Percentiles rank a stretch among this genome's conserved stretches.
Evolutionary conservation across 2,113 vertebrate species (phyloP).

Genomic region (Larimichthys polyactis): DNA sequence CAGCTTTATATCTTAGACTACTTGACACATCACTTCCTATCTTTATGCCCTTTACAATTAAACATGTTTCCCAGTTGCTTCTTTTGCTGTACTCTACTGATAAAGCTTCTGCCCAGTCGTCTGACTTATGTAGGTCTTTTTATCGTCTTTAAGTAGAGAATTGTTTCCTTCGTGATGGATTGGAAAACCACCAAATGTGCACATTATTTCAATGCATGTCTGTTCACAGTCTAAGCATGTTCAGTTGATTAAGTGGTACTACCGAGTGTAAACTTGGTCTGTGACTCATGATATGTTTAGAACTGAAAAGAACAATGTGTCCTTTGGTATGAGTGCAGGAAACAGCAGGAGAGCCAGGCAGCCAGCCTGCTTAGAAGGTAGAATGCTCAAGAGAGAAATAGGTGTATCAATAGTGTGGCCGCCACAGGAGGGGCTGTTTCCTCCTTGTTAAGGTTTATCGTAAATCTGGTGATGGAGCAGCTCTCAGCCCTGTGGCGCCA

Average conservation of each 20-base stretch:
- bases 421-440: constrained; percentile 80
- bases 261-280: constrained; percentile 18
- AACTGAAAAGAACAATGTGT: constrained; percentile 58
- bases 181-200: background rate
- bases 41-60: background rate
- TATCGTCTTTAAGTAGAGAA: background rate
- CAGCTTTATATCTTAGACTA: background rate
- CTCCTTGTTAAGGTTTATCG: constrained; percentile 84
- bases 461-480: constrained; percentile 87
- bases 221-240: constrained; percentile 4
- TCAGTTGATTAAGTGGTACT: background rate
- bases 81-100: background rate
- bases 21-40: background rate
- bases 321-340: constrained; percentile 51
- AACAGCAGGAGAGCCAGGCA: constrained; percentile 54
- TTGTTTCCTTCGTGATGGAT: background rate
- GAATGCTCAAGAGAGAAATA: constrained; percentile 65
- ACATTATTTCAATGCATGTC: background rate
- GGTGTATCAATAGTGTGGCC: constrained; percentile 75
- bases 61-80: background rate
- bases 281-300: constrained; percentile 61
- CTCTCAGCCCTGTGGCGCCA: constrained; percentile 78
- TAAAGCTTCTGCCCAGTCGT: background rate
- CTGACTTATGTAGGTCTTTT: background rate
- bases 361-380: constrained; percentile 53